Conservation (phyloP, 2,113 vertebrate species). For the Tyto alba region DNA sequence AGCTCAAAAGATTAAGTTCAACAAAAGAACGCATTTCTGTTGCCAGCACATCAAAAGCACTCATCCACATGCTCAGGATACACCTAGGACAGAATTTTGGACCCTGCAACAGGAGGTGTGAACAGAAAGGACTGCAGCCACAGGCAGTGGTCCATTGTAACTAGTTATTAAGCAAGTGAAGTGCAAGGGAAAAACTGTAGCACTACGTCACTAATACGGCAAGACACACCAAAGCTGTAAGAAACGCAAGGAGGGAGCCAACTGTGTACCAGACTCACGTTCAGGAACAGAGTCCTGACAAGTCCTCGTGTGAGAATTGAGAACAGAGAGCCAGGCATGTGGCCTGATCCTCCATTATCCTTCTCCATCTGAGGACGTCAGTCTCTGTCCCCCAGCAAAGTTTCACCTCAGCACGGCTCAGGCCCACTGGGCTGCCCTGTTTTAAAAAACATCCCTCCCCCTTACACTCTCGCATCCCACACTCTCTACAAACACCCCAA, state of each 20-base stretch:
- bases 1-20: neutral
- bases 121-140: neutral
- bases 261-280: neutral
- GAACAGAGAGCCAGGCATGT: neutral
- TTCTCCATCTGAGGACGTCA: neutral
- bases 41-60: neutral
- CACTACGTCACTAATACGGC: neutral
- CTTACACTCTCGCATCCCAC: neutral
- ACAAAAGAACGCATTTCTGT: neutral
- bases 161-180: neutral
- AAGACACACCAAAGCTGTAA: neutral
- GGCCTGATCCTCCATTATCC: neutral
- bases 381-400: neutral
- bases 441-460: neutral
- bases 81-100: neutral
- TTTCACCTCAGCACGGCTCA: neutral
- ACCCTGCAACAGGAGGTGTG: neutral
- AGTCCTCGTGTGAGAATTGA: neutral
- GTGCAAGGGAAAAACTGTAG: neutral
- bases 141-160: neutral
- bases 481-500: neutral
- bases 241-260: neutral
- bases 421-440: neutral
- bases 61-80: neutral
- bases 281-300: neutral